Conservation (phyloP, 2,113 vertebrate species). For the Pseudolaguvia tuberculata region DNA sequence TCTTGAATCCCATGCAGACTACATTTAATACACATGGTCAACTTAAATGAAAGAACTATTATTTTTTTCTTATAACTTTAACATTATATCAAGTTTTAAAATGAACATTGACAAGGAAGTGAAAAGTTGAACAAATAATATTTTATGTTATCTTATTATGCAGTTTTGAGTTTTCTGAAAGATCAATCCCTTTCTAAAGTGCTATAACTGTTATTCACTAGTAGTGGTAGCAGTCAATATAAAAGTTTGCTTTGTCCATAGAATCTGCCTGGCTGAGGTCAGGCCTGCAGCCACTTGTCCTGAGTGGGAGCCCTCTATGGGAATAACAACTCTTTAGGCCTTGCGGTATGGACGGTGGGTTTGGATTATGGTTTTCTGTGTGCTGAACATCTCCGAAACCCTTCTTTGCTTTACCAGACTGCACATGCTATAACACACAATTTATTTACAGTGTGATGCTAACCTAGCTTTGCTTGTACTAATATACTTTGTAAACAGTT, state of each 20-base stretch:
- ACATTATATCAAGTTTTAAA: background rate
- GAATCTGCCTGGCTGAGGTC: constrained; percentile 77
- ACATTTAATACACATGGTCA: background rate
- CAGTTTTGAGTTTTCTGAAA: too few species aligned
- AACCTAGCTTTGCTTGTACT: constrained; percentile 49
- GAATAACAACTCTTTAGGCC: constrained; percentile 75
- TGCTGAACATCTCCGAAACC: constrained; percentile 40
- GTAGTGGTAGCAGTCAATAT: constrained; percentile 25
- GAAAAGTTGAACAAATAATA: too few species aligned
- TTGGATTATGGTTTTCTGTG: constrained; percentile 33
- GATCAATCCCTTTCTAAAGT: background rate
- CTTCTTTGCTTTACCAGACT: constrained; percentile 16
- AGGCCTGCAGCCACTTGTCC: constrained; percentile 74
- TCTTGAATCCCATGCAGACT: background rate
- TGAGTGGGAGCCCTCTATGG: constrained; percentile 77
- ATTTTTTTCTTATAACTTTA: background rate
- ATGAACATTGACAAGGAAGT: background rate
- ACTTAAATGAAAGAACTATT: background rate
- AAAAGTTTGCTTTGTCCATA: constrained; percentile 61
- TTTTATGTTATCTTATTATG: too few species aligned
- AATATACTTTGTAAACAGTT: constrained; percentile 41
- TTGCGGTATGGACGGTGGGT: constrained; percentile 71
- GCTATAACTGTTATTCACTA: background rate
- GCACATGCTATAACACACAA: constrained; percentile 26
- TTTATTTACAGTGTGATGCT: constrained; percentile 14